Conservation (phyloP, 92 coral and sea anemone species). For the Diadumene lineata region DNA sequence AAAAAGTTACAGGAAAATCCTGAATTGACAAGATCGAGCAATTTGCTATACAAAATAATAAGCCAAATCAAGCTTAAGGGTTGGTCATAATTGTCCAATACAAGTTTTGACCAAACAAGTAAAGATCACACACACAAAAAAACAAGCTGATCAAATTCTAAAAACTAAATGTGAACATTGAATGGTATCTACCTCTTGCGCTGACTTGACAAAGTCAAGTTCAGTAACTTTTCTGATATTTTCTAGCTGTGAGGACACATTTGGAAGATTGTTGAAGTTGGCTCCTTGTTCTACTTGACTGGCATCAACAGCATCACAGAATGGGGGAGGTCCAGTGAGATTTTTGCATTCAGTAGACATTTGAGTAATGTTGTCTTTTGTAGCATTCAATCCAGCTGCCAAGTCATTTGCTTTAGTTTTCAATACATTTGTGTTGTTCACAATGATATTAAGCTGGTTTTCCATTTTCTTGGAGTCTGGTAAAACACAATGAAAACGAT, state of each 20-base stretch:
- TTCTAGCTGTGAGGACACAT: slow-evolving; percentile 47
- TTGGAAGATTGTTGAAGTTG: slow-evolving; percentile 65
- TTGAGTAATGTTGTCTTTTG: slow-evolving; percentile 18
- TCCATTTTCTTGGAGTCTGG: slow-evolving; percentile 70
- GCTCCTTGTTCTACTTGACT: slow-evolving; percentile 52
- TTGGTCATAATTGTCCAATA: too few relatives aligned
- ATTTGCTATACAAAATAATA: too few relatives aligned
- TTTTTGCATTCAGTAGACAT: slow-evolving; percentile 13
- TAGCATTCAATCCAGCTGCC: slow-evolving; percentile 16
- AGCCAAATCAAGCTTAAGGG: too few relatives aligned
- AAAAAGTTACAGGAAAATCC: too few relatives aligned
- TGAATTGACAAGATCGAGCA: too few relatives aligned
- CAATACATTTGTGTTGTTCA: slow-evolving; percentile 49
- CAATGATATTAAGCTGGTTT: slow-evolving; percentile 48
- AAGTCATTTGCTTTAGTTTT: neutral
- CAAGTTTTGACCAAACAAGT: too few relatives aligned
- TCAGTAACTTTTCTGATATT: slow-evolving; percentile 49
- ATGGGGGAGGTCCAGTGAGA: accelerated
- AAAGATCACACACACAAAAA: too few relatives aligned
- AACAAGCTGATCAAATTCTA: too few relatives aligned
- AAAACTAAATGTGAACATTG: neutral
- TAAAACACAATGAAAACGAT: too few relatives aligned
- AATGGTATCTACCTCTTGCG: slow-evolving; percentile 51
- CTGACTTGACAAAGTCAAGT: slow-evolving; percentile 62
- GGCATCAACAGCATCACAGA: neutral